A percentile compares a stretch with the other conserved stretches of the same genome.
phyloP scores from a whole-genome alignment of 2,888 invertebrate species.

The Zootermopsis nevadensis region DNA sequence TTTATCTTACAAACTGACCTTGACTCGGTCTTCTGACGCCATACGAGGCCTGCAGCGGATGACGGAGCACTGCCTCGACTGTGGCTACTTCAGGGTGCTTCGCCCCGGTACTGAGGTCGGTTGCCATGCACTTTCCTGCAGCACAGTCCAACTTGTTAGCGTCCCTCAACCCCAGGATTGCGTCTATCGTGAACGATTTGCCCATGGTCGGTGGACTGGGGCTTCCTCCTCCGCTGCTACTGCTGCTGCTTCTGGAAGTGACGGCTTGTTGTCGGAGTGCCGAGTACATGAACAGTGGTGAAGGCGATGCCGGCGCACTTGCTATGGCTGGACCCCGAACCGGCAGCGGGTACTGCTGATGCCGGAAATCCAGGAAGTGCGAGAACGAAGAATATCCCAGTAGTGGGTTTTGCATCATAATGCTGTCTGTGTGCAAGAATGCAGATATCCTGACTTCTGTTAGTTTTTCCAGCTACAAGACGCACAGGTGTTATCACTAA shows the following conservation, averaged over 20 bases:
- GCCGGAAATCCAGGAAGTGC: slow-evolving; percentile 55
- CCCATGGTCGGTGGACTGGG: slow-evolving; percentile 59
- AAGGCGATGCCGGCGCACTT: not conserved
- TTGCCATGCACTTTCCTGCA: slow-evolving; percentile 2
- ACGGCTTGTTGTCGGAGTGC: slow-evolving; percentile 32
- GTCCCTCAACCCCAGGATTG: slow-evolving; percentile 81
- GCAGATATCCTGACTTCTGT: too few species aligned
- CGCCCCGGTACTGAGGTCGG: not conserved
- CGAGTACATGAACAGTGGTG: slow-evolving; percentile 47
- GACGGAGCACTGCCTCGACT: not conserved
- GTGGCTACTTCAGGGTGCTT: not conserved
- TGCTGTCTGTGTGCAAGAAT: not conserved
- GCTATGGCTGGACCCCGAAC: not conserved
- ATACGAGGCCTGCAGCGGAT: slow-evolving; percentile 19
- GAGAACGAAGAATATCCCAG: slow-evolving; percentile 56
- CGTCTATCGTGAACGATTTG: slow-evolving; percentile 89
- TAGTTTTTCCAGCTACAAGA: too few species aligned
- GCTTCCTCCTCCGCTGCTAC: slow-evolving; percentile 46
- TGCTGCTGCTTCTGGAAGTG: slow-evolving; percentile 3
- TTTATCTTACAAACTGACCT: not conserved
- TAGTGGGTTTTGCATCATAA: slow-evolving; percentile 51
- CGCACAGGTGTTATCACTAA: too few species aligned
- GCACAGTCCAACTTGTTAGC: slow-evolving; percentile 49
- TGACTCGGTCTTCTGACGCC: slow-evolving; percentile 3
- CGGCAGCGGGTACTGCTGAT: slow-evolving; percentile 51